Base-by-base conservation (phyloP, 1,140 invertebrate species). In the Drosophila kikkawai region DNA sequence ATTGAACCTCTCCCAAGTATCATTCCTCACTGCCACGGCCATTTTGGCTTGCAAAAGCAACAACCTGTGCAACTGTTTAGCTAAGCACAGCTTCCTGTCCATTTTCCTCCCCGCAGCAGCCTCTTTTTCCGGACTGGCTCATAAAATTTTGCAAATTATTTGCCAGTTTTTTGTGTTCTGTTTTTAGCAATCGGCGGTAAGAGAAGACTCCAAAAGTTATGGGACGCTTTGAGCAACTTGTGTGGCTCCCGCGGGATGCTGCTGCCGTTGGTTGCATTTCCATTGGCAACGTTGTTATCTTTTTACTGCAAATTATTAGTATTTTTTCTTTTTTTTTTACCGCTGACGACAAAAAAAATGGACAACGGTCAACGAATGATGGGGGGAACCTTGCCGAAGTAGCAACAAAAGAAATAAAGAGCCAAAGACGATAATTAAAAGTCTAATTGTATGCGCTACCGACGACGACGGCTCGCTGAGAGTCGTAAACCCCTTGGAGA, bases 301-400 rank as follows among this genome's bases (percentile, higher is more conserved):
- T 88, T 88, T 88, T 88, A 88, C 84, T 84, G 85, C 84, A 88
- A 88, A 88, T 90, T 88, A 88, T 88, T 90, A 88, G 85, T 90
- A 81, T 88, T 65, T 56, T 48, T 39, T 80, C 69, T 80, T 26
- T 26, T 26, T 32, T 39, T 65, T 79, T 85, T 85, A 80, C 77
- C 73, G 76, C 80, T 75, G 84, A 88, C 65, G 82, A 87, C 83
- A 82, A 75, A 79, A 75, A 79, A 86, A 79, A 70, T 63, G 61
- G 70, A 69, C 42, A 69, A 34, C 42, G 19, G 61, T 19, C 44
- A 19, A 13, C 17, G 17, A 15, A 37, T 32, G 51, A 15, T 9
- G 45, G 34, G 19, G 39, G 32, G 47, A 22, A 7, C n/a, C 26
- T 17, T 26, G 48, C 39, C 26, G 57, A 44, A 45, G 53, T 44